Conservation (phyloP, 1,140 invertebrate genomes). For the Phthorimaea operculella region DNA sequence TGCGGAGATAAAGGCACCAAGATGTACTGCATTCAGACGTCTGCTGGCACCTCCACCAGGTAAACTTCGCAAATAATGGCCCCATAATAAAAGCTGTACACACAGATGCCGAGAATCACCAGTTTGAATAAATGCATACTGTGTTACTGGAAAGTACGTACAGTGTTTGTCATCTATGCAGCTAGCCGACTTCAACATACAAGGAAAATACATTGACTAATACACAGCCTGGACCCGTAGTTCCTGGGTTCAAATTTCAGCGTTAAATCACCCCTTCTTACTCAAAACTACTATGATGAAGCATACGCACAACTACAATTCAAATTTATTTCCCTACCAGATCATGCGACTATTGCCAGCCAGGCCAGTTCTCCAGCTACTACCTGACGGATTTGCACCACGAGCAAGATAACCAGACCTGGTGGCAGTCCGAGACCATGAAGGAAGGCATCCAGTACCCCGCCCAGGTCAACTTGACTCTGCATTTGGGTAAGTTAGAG, state of each 20-base stretch:
- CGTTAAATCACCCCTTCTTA: too few species aligned
- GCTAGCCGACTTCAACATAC: too few species aligned
- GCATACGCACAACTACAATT: neutral
- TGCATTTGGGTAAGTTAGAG: conserved; percentile 81
- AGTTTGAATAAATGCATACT: too few species aligned
- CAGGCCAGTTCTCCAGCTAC: conserved; percentile 77
- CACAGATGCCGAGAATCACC: too few species aligned
- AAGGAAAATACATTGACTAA: too few species aligned
- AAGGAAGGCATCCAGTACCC: conserved; percentile 90
- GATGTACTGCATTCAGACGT: conserved; percentile 91
- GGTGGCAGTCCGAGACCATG: conserved; percentile 99
- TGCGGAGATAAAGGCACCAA: conserved; percentile 84
- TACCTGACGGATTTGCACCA: conserved; percentile 92
- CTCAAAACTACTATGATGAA: neutral
- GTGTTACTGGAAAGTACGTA: too few species aligned
- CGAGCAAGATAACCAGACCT: conserved; percentile 89
- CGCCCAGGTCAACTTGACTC: conserved; percentile 91
- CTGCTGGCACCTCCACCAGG: conserved; percentile 67
- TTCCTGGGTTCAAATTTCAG: too few species aligned
- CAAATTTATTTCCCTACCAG: conserved; percentile 18
- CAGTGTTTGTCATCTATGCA: too few species aligned
- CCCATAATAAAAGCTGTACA: neutral
- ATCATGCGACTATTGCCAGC: conserved; percentile 73
- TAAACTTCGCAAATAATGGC: conserved; percentile 12
- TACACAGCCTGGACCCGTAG: too few species aligned